phyloP scores from a whole-genome alignment of 2,888 invertebrate genomes.

The Nomada hirtipes region DNA sequence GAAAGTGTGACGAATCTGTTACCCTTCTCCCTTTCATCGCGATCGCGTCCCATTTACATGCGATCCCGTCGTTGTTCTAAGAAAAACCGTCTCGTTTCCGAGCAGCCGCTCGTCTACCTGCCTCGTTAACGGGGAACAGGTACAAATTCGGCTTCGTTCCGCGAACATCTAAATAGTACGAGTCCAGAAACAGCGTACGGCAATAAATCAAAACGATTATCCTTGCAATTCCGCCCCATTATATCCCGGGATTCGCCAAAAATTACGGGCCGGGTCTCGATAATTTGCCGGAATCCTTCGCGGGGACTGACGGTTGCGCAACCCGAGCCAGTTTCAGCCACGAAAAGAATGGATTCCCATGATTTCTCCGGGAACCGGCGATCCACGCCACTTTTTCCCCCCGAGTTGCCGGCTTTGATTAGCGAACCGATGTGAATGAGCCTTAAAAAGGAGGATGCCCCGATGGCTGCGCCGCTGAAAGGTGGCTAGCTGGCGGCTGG shows the following conservation, averaged over 20 bases:
- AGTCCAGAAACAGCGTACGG: too few species aligned
- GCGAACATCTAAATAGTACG: too few species aligned
- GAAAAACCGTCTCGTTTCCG: conserved; percentile 56
- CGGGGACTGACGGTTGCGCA: conserved; percentile 33
- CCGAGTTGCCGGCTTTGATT: conserved; percentile 67
- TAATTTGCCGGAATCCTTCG: conserved; percentile 21
- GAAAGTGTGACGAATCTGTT: conserved; percentile 2
- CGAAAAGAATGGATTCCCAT: conserved; percentile 61
- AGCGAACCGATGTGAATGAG: conserved; percentile 73
- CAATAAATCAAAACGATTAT: too few species aligned
- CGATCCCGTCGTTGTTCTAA: conserved; percentile 56
- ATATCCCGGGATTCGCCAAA: background rate
- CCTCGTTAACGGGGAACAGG: background rate
- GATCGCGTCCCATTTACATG: conserved; percentile 61
- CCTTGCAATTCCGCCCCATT: too few species aligned
- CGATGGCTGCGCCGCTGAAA: conserved; percentile 76
- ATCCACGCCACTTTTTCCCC: conserved; percentile 57
- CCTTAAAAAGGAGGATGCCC: conserved; percentile 72
- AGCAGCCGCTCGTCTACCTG: conserved; percentile 32
- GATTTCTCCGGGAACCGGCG: conserved; percentile 63
- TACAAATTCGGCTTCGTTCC: background rate
- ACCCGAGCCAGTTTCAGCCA: conserved; percentile 29
- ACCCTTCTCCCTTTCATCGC: conserved; percentile 30
- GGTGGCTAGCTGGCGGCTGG: conserved; percentile 73
- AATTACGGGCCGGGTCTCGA: background rate